Evolutionary conservation across 2,113 vertebrate genomes (phyloP), one percentile per base, ranked within the genome.

Genomic region (Thalassoma bifasciatum): DNA sequence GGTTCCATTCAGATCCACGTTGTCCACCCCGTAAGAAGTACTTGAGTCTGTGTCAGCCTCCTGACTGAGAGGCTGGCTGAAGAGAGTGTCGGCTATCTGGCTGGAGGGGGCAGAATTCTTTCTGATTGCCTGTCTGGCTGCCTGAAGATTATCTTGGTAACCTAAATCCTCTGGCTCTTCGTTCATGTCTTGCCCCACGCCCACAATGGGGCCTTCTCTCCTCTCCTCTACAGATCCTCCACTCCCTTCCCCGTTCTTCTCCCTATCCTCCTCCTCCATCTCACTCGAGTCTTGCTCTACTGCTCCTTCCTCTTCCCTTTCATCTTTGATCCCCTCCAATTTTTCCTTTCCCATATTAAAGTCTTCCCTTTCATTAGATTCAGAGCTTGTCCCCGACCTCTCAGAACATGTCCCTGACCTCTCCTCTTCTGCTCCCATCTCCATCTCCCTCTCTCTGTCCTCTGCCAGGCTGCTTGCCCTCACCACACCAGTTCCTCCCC

Each of bases 391-490:
- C 42, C 82, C 87, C 0, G 81, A 83, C 53, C 73, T 83, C 76
- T 89, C 86, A 0, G 80, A 88, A 79, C 78, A 70, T 19, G 40
- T 86, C 26, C 66, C 75, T 1, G 66, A 80, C 59, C 78, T 86
- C 71, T 83, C 84, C 9, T 83, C 86, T 40, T 83, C 84, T 21
- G 62, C 87, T 22, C 89, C 91, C 85, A 86, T 86, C 78, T 93
- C 92, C 2, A 83, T 86, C 80, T 93, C 91, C 57, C 85, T 86
- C 56, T 95, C 94, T 30, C 90, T 51, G 75, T 95, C 94, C 69
- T 95, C 94, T 9, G 93, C 93, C 60, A 95, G 79, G 82, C 94
- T 95, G 91, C 93, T 94, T 5, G 93, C 86, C 77, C 94, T 91
- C 30, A 94, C 93, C 22, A 95, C 93, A 0, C 93, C 92, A 0